These are phyloP conservation scores for Nemoura dubitans DNA, from an alignment of 2,888 invertebrate genomes.

Conservation along the genomic window DNA sequence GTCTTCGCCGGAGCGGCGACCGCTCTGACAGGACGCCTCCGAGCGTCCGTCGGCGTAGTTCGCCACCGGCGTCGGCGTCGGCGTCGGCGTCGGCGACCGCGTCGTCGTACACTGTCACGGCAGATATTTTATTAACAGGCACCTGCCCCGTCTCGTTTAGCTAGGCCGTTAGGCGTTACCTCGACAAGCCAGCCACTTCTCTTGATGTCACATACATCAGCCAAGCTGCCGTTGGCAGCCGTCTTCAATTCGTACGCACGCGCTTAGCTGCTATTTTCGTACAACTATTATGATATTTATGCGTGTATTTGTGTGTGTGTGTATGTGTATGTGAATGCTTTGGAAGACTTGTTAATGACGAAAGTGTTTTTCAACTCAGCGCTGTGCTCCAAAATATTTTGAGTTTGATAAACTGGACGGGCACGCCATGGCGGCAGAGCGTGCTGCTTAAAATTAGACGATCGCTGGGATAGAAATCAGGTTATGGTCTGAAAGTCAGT, in stretches of 20 bases:
- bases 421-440: not conserved
- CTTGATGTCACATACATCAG: not conserved
- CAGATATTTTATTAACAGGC: conserved; percentile 61
- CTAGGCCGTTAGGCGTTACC: conserved; percentile 22
- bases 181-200: not conserved
- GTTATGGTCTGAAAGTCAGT: not conserved
- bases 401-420: not conserved
- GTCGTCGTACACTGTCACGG: not conserved
- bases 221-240: not conserved
- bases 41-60: too few relatives aligned
- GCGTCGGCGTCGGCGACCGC: conserved; percentile 55
- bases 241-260: not conserved
- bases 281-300: not conserved
- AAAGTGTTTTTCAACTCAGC: not conserved
- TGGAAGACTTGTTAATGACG: not conserved
- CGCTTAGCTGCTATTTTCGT: not conserved
- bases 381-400: not conserved
- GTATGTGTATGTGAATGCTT: not conserved
- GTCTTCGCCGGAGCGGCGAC: not conserved
- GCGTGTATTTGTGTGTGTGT: not conserved
- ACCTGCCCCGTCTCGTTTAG: conserved; percentile 60
- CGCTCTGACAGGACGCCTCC: not conserved
- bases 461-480: not conserved
- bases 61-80: not conserved
- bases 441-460: not conserved